A percentile compares a stretch with the other conserved stretches of the same genome.
phyloP scores from a whole-genome alignment of 37 sponge, comb jelly and placozoan species.

The Cliona cf. orientalis region DNA sequence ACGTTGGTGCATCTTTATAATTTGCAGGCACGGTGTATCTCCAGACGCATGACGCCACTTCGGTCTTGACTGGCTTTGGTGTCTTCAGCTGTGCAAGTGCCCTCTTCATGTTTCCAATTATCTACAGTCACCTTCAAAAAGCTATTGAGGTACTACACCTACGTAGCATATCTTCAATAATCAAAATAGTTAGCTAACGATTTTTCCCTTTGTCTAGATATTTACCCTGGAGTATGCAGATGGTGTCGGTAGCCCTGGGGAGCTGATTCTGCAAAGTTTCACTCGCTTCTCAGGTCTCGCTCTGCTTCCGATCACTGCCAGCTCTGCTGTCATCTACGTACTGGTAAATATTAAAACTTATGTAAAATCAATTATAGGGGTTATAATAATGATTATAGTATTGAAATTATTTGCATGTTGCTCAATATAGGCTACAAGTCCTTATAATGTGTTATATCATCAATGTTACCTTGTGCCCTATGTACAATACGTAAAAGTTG shows the following conservation, averaged over 20 bases:
- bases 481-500: too few species aligned
- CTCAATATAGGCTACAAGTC: not conserved
- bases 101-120: conserved; percentile 86
- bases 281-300: conserved; percentile 27
- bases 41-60: conserved; percentile 29
- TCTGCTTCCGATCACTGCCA: conserved; percentile 41
- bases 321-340: conserved; percentile 57
- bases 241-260: conserved; percentile 63
- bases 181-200: not conserved
- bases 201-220: conserved; percentile 13
- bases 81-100: conserved; percentile 78
- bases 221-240: conserved; percentile 74
- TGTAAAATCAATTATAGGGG: too few species aligned
- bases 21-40: conserved; percentile 60
- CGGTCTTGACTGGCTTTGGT: conserved; percentile 72
- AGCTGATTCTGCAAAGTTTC: conserved; percentile 77
- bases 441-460: not conserved
- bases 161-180: not conserved
- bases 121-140: conserved; percentile 48
- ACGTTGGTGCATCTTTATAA: conserved; percentile 2
- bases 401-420: not conserved
- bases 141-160: conserved; percentile 50
- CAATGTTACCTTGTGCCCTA: not conserved
- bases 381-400: too few species aligned
- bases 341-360: conserved; percentile 46